These are phyloP conservation scores for Tiliqua scincoides DNA, from an alignment of 2,113 vertebrate genomes.

Conservation along the genomic window DNA sequence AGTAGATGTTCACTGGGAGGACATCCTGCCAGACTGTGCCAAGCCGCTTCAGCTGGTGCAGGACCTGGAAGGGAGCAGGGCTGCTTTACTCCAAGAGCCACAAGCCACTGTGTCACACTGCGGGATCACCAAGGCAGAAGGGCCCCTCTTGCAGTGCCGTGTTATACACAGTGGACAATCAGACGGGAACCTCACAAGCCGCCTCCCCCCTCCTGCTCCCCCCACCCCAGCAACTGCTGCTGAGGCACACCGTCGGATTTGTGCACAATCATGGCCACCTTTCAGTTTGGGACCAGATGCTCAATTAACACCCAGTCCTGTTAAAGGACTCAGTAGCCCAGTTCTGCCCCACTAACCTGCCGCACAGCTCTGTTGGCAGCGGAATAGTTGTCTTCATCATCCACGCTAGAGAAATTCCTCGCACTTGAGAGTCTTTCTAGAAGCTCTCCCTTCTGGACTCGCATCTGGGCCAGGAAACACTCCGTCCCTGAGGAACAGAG, in stretches of 20 bases:
- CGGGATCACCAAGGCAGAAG: no score
- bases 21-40: constrained; percentile 96
- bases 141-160: no score
- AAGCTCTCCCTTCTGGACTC: constrained; percentile 90
- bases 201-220: no score
- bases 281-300: no score
- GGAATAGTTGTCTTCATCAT: constrained; percentile 89
- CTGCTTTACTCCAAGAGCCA: background rate
- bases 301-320: background rate
- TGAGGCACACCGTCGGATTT: no score
- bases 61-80: constrained; percentile 77
- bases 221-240: no score
- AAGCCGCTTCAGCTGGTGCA: constrained; percentile 92
- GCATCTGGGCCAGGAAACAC: constrained; percentile 92
- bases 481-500: constrained; percentile 80
- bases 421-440: constrained; percentile 92
- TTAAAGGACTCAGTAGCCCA: no score
- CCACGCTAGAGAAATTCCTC: constrained; percentile 92
- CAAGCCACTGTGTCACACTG: no score
- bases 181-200: no score
- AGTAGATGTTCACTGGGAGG: constrained; percentile 90
- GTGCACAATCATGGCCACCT: no score
- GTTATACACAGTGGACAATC: no score
- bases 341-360: constrained; percentile 74
- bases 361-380: constrained; percentile 91